phyloP scores from a whole-genome alignment of 2,888 invertebrate genomes.

The Diplazon laetatorius region DNA sequence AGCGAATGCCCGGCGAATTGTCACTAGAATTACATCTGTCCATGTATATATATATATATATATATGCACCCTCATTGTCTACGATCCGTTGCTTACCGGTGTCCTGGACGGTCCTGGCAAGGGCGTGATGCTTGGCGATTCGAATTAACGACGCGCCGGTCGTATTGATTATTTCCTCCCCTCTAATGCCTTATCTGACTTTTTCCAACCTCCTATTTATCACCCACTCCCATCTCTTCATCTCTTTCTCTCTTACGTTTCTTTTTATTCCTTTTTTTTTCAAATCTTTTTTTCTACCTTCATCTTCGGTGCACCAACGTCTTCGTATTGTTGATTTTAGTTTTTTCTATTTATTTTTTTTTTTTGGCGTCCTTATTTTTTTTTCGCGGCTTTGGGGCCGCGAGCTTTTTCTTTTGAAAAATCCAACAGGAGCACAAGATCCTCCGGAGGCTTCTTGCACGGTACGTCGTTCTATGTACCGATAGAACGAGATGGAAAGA shows the following conservation, averaged over 20 bases:
- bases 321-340: no score
- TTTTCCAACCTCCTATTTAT: conserved; percentile 62
- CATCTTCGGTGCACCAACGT: conserved; percentile 28
- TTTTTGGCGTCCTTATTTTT: conserved; percentile 33
- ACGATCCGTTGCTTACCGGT: conserved; percentile 49
- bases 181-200: conserved; percentile 62
- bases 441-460: conserved; percentile 10
- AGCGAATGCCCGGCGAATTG: conserved; percentile 25
- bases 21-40: conserved; percentile 3
- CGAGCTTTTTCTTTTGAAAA: conserved; percentile 20
- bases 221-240: conserved; percentile 50
- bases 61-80: no score
- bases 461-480: conserved; percentile 6
- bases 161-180: conserved; percentile 78
- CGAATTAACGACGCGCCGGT: conserved; percentile 79
- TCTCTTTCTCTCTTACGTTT: conserved; percentile 46
- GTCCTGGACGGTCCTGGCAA: conserved; percentile 59
- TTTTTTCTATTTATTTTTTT: background rate
- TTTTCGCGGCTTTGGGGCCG: conserved; percentile 35
- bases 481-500: background rate
- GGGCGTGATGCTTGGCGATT: conserved; percentile 77
- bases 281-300: conserved; percentile 43
- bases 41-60: no score
- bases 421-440: conserved; percentile 47
- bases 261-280: conserved; percentile 12